Evolutionary conservation across 2,797 vertebrate species (phyloP), one percentile per base, ranked within the genome.

Genomic region (Distichodus sexfasciatus): DNA sequence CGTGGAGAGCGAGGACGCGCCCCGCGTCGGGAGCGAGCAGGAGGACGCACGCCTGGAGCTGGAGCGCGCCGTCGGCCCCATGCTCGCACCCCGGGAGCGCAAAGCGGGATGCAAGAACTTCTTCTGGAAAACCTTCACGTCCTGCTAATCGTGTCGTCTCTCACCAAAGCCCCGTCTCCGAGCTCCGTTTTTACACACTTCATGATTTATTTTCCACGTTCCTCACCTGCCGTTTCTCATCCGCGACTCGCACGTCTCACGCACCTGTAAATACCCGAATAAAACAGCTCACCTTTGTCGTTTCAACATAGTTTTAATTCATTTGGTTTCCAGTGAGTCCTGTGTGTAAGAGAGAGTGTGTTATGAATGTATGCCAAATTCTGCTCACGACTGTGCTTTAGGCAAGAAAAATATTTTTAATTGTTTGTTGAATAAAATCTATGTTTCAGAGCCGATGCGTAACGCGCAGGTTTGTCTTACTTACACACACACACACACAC

Each of bases 111-210:
- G 96, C 93, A 98, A 98, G 90, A 99, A 97, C 84, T 99, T 99
- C 94, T 99, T 98, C 93, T 99, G 96, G 96, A 99, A 99, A 91
- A 99, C 96, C 3, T 99, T 98, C 90, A 99, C 96, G 26, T 97
- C 96, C 78, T 98, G 96, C 88, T 99, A 95, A 92, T 85, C 85
- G 57, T 65, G 63, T 15, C 4, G 57, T 65, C 63, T 15, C 4
- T 48, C 71, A 14, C 61, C 51, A 53, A 63, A 17, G n/a, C n/a
- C n/a, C 58, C 71, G 48, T 48, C 31, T 36, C 58, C 46, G 53
- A 72, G 46, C 47, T 65, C 31, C 21, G 48, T 17, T 66, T 72
- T 31, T 28, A 28, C 50, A 61, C 31, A 28, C 33, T 58, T 14
- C 67, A 6, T 50, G 3, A 28, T 43, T 69, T 21, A 33, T 63